Conservation (phyloP, 2,888 invertebrate genomes). For the Dermolepida albohirtum region DNA sequence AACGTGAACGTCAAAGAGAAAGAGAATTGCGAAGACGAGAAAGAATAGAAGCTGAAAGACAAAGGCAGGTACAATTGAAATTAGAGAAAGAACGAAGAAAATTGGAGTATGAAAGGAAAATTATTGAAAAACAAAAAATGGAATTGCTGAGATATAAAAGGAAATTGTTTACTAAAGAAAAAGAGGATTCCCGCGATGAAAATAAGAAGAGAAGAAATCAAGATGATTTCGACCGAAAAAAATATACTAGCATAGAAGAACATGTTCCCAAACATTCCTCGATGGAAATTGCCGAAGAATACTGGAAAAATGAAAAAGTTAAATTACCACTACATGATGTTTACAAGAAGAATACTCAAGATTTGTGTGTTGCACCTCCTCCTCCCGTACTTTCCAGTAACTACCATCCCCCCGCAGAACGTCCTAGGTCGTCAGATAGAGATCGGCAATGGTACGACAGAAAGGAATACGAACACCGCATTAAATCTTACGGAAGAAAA, state of each 20-base stretch:
- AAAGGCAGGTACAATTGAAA: constrained; percentile 42
- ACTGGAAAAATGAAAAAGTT: constrained; percentile 34
- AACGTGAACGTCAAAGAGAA: constrained; percentile 35
- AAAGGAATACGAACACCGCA: constrained; percentile 32
- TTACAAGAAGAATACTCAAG: constrained; percentile 26
- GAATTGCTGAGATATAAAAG: constrained; percentile 39
- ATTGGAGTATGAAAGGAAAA: constrained; percentile 45
- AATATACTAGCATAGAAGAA: constrained; percentile 26
- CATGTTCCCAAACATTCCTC: constrained; percentile 13
- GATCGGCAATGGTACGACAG: constrained; percentile 35
- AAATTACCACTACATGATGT: constrained; percentile 19
- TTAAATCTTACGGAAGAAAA: constrained; percentile 25
- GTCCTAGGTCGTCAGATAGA: constrained; percentile 23
- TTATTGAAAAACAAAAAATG: constrained; percentile 46
- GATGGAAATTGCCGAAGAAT: constrained; percentile 9
- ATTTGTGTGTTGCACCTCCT: constrained; percentile 36
- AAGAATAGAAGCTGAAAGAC: constrained; percentile 31
- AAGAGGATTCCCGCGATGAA: constrained; percentile 25
- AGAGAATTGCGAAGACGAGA: constrained; percentile 36
- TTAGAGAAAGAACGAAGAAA: constrained; percentile 46
- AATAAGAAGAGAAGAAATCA: constrained; percentile 33
- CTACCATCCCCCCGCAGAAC: constrained; percentile 27
- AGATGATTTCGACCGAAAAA: constrained; percentile 22
- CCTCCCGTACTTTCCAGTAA: constrained; percentile 36
- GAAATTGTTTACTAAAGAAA: constrained; percentile 15